phyloP scores from a whole-genome alignment of 2,113 vertebrate species.

The Onychostoma macrolepis region DNA sequence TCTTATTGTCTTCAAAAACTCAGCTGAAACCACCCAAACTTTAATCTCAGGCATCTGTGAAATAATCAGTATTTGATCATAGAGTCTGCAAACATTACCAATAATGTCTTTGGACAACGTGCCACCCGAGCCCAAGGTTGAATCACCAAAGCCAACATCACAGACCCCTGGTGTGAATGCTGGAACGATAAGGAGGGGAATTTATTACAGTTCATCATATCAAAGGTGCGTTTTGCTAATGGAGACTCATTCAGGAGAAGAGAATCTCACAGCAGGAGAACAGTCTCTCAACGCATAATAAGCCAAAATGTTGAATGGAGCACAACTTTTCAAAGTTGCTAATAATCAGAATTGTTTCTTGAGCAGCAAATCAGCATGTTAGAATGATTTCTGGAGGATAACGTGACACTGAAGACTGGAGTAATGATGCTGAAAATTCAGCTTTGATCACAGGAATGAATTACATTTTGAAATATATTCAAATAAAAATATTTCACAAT shows the following conservation, averaged over 20 bases:
- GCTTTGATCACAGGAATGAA: not conserved
- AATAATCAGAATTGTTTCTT: not conserved
- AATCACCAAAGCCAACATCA: not conserved
- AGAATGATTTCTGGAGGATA: not conserved
- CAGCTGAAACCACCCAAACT: not conserved
- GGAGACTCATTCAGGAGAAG: slow-evolving; percentile 32
- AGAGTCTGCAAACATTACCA: not conserved
- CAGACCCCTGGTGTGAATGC: slow-evolving; percentile 2
- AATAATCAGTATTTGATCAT: not conserved
- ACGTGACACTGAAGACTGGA: not conserved
- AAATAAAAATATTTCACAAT: not conserved
- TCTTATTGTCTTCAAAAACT: not conserved
- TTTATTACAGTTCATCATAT: slow-evolving; percentile 58
- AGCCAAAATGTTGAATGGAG: not conserved
- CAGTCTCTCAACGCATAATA: slow-evolving; percentile 14
- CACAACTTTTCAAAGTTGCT: not conserved
- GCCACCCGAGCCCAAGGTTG: not conserved
- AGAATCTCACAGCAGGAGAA: slow-evolving; percentile 30
- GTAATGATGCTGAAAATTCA: not conserved
- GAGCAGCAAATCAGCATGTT: not conserved
- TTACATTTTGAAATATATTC: not conserved
- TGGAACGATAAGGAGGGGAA: slow-evolving; percentile 46
- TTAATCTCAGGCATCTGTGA: not conserved
- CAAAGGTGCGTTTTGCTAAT: slow-evolving; percentile 62
- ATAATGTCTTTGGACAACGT: not conserved